Percentiles rank a stretch among this genome's conserved stretches.
phyloP scores from a whole-genome alignment of 2,797 vertebrate genomes.

The Sylvilagus floridanus region DNA sequence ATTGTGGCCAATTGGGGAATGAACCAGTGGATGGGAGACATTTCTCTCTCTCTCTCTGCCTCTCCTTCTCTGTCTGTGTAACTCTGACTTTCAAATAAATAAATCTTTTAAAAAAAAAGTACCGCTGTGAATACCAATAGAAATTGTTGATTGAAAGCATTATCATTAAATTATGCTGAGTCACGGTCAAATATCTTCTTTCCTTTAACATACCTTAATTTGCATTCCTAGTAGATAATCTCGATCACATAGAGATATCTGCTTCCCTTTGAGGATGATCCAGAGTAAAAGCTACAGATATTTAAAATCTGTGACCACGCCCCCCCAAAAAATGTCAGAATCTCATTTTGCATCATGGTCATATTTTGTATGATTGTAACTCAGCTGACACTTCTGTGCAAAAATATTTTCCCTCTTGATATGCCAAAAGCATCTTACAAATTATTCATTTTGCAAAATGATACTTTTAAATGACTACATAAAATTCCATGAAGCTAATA shows the following conservation, averaged over 20 bases:
- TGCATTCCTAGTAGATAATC: background rate
- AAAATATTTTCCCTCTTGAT: background rate
- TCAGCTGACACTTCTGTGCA: background rate
- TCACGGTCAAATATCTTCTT: constrained; percentile 11
- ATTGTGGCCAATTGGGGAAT: no score
- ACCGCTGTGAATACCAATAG: background rate
- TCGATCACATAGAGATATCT: background rate
- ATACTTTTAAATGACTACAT: background rate
- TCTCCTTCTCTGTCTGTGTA: no score
- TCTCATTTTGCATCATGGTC: background rate
- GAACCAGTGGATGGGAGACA: no score
- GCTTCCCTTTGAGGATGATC: background rate
- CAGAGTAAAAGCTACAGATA: constrained; percentile 4
- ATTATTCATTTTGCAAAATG: background rate
- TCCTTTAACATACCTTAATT: background rate
- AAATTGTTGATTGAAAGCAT: constrained; percentile 4
- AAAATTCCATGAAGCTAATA: background rate
- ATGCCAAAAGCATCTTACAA: background rate
- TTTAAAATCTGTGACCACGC: background rate
- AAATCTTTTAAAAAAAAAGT: background rate
- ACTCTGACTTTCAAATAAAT: no score
- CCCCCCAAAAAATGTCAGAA: background rate
- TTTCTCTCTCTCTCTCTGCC: no score
- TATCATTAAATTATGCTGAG: constrained; percentile 3
- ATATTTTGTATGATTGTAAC: background rate